Base-by-base conservation (phyloP, 1,140 invertebrate species). In the Ridgeia piscesae region DNA sequence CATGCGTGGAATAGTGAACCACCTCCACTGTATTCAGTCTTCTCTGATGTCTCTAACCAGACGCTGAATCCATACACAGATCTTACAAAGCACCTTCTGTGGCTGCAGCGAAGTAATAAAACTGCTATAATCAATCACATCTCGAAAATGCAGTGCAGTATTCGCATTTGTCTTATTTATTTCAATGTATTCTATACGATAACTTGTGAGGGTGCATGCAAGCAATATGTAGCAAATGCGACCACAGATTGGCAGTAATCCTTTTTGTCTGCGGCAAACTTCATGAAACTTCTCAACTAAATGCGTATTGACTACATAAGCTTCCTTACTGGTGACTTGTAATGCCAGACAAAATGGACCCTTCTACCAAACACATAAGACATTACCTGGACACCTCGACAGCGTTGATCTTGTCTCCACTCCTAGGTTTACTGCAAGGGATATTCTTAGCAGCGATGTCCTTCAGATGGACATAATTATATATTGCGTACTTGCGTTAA, bases 321-420 rank as follows among this genome's bases (percentile, higher is more conserved):
- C 58, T 77, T 17, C 4, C 2, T 31, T 77, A 9, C 27, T 21
- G 17, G 58, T 77, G 58, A 77, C 11, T 21, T 77, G 58, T 17
- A 77, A 77, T 27, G 58, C 58, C 58, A 31, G 58, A 77, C 58
- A 77, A 77, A 77, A 17, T 77, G 58, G 58, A 77, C 58, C 58
- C 58, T 77, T 77, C 58, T 77, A 77, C 58, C 58, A 77, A 77
- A 77, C 58, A 77, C 58, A 77, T 77, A 77, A 77, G 58, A 77
- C 58, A 77, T 9, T 31, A 77, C 14, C 58, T 77, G 27, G 27
- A 77, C 27, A 21, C 58, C 2, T 77, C 58, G 17, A 77, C 58
- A 77, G 58, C 2, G 2, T 8, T 21, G 58, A 31, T 77, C 27
- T 77, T 31, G 58, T 77, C 58, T 31, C 58, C 17, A 21, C 58